Evolutionary conservation across 2,113 vertebrate species (phyloP).

Genomic region (Stegastes partitus): DNA sequence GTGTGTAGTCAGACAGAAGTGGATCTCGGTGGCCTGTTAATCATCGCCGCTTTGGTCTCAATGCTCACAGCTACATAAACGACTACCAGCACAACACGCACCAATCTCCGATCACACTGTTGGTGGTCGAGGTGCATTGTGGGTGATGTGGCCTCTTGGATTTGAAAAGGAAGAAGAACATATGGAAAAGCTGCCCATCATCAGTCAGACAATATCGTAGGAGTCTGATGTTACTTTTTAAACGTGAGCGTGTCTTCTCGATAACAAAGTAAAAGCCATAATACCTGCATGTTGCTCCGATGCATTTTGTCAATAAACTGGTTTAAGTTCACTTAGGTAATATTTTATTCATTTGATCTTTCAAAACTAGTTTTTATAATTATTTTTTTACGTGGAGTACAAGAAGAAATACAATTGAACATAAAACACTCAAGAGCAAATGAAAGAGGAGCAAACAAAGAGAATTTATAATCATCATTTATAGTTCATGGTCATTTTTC

Average conservation of each 20-base stretch:
- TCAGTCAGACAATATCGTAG: background rate
- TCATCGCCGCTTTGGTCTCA: background rate
- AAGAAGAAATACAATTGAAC: constrained; percentile 76
- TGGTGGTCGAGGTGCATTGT: constrained; percentile 4
- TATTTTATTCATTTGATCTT: constrained; percentile 82
- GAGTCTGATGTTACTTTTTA: background rate
- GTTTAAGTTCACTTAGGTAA: constrained; percentile 74
- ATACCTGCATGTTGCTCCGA: constrained; percentile 30
- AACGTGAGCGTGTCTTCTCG: background rate
- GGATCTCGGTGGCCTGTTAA: background rate
- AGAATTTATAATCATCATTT: constrained; percentile 81
- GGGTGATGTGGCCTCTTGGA: background rate
- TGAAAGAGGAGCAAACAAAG: constrained; percentile 72
- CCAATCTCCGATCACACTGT: background rate
- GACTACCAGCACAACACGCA: background rate
- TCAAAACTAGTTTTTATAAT: constrained; percentile 80
- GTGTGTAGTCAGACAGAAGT: background rate
- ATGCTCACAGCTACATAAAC: background rate
- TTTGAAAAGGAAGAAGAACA: constrained; percentile 16
- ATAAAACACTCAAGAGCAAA: constrained; percentile 76
- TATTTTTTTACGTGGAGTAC: constrained; percentile 69
- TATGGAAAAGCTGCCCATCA: background rate
- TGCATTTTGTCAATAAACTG: constrained; percentile 65
- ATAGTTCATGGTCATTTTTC: constrained; percentile 82
- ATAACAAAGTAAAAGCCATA: constrained; percentile 17